These are phyloP conservation scores for Odontophorus gujanensis DNA, from an alignment of 2,113 vertebrate species.

Conservation along the genomic window DNA sequence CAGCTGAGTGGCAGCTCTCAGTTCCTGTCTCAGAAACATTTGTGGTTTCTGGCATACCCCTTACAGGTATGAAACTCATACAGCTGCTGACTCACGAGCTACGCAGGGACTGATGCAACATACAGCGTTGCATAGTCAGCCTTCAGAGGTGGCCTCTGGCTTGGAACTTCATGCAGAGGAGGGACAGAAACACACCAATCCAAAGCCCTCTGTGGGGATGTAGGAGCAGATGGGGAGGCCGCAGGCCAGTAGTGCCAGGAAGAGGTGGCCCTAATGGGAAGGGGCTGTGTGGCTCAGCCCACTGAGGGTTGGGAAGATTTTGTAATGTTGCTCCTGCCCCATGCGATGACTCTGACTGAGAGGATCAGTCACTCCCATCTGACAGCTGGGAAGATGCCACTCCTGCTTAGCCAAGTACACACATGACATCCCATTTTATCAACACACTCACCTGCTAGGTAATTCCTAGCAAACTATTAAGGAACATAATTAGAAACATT, in stretches of 20 bases:
- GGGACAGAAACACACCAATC: neutral
- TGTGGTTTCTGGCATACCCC: constrained; percentile 50
- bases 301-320: neutral
- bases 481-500: neutral
- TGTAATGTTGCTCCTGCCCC: neutral
- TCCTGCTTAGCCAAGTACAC: neutral
- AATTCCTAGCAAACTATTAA: neutral
- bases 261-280: neutral
- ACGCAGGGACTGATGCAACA: neutral
- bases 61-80: constrained; percentile 34
- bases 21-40: constrained; percentile 33
- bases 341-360: rapidly evolving
- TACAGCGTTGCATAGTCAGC: neutral
- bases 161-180: neutral
- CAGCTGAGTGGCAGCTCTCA: neutral
- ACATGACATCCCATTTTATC: rapidly evolving
- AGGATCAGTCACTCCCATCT: rapidly evolving
- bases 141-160: constrained; percentile 37
- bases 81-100: constrained; percentile 46
- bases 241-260: neutral
- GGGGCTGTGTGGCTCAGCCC: neutral
- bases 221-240: neutral
- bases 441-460: neutral
- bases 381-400: neutral
- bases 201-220: neutral